Percentiles rank a stretch among this genome's conserved stretches.
These are phyloP conservation scores for Haliclona indistincta DNA, from an alignment of 37 sponge, comb jelly and placozoan species.

Conservation along the genomic window DNA sequence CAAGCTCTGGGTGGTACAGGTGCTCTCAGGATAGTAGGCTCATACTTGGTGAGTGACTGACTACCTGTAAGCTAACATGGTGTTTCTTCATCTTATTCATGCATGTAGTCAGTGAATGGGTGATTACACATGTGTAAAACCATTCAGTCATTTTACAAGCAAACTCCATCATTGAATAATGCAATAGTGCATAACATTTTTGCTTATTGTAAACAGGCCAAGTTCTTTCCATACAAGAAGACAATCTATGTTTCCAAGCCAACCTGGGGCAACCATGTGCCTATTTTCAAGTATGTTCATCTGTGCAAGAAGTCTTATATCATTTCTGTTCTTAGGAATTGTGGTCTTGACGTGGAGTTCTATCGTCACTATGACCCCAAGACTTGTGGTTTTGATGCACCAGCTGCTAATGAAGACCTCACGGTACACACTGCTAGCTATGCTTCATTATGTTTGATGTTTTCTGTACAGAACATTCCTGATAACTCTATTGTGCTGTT, in stretches of 20 bases:
- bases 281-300: conserved; percentile 75
- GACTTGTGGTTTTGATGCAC: conserved; percentile 76
- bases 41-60: conserved; percentile 70
- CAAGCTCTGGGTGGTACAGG: conserved; percentile 95
- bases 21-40: conserved; percentile 76
- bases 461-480: conserved; percentile 51
- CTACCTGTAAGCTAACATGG: not conserved
- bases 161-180: too few relatives aligned
- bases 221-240: conserved; percentile 79
- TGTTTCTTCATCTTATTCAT: not conserved
- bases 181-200: too few relatives aligned
- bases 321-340: conserved; percentile 21
- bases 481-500: conserved; percentile 81
- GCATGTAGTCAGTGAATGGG: not conserved
- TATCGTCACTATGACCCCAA: conserved; percentile 84
- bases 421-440: conserved; percentile 19
- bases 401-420: conserved; percentile 67
- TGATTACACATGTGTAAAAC: too few relatives aligned
- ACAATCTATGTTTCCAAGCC: conserved; percentile 87
- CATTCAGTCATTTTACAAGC: too few relatives aligned
- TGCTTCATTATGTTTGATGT: not conserved
- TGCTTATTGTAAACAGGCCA: conserved; percentile 21
- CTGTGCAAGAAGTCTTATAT: not conserved
- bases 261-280: conserved; percentile 94
- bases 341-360: conserved; percentile 73